Base-by-base conservation (phyloP, 2,888 invertebrate genomes). In the Drosophila borealis region DNA sequence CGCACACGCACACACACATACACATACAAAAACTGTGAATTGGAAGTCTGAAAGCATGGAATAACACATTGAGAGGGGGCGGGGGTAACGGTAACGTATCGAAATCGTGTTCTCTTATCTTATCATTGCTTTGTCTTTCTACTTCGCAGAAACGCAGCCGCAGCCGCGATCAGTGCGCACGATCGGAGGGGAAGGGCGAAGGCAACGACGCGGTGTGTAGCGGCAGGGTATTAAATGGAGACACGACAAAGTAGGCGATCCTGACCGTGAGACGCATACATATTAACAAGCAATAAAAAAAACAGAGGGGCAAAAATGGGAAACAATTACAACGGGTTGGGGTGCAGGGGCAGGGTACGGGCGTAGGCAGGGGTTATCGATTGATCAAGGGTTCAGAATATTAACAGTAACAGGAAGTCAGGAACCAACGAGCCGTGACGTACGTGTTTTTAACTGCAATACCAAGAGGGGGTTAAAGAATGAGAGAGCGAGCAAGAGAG, bases 31-130 rank as follows among this genome's bases (percentile, higher is more conserved):
- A 54, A 73, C 36, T 45, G 21, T 34, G 37, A 42, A 41, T 41
- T 45, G 48, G 11, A 36, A 59, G 36, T 21, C 19, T 61, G 42
- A 25, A 33, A 48, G 55, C 13, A 34, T 36, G 33, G 39, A 60
- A 60, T 42, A 48, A 29, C 3, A 14, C 8, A 25, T n/a, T 19
- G 17, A n/a, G 3, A 10, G 5, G 2, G 17, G 11, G 36, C 2
- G 9, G 17, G 21, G 36, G 29, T 29, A 29, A 29, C 8, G 37
- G 46, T 33, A n/a, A 25, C 6, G 42, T 29, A 65, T 57, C 34
- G 44, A 64, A 73, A 61, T 73, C 59, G 41, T 65, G 68, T 67
- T 63, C 48, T 36, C 71, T 75, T 75, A 75, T 75, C 75, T 76
- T 71, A 76, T 76, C 77, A 75, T 75, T 75, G 57, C 50, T 51